Evolutionary conservation across 2,113 vertebrate species (phyloP).

Genomic region (Callithrix jacchus): DNA sequence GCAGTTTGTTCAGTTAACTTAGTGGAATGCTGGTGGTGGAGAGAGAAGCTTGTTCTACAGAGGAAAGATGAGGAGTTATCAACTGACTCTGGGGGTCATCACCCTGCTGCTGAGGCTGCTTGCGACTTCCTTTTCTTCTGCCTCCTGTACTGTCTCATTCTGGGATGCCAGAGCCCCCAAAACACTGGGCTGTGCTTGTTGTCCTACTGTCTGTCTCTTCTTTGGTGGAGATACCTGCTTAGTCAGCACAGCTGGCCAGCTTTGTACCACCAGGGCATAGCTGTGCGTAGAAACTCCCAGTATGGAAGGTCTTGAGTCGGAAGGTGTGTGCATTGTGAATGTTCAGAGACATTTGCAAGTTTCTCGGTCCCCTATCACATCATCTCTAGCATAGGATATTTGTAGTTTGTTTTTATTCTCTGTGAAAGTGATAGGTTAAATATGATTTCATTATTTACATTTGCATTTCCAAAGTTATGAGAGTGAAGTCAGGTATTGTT

Average conservation of each 20-base stretch:
- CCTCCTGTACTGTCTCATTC: not conserved
- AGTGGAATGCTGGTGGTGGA: accelerated
- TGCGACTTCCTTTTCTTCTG: not conserved
- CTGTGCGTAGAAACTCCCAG: not conserved
- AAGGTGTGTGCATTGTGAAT: not conserved
- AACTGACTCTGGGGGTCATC: not conserved
- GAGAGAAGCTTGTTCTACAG: not conserved
- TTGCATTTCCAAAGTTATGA: not conserved
- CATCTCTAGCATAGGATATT: not conserved
- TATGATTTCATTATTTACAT: not conserved
- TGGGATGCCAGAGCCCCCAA: not conserved
- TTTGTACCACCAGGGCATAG: too few relatives aligned
- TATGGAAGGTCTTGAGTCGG: not conserved
- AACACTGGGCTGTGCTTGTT: not conserved
- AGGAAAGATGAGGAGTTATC: not conserved
- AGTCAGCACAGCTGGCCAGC: accelerated
- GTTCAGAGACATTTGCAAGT: too few relatives aligned
- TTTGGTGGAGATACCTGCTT: not conserved
- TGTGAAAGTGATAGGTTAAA: not conserved
- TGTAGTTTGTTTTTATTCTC: not conserved
- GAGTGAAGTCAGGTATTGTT: not conserved
- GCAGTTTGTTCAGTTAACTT: not conserved
- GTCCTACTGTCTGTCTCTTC: not conserved
- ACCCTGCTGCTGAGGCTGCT: too few relatives aligned
- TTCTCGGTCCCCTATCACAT: not conserved